Conservation (phyloP, 2,113 vertebrate genomes). For the Hucho hucho region DNA sequence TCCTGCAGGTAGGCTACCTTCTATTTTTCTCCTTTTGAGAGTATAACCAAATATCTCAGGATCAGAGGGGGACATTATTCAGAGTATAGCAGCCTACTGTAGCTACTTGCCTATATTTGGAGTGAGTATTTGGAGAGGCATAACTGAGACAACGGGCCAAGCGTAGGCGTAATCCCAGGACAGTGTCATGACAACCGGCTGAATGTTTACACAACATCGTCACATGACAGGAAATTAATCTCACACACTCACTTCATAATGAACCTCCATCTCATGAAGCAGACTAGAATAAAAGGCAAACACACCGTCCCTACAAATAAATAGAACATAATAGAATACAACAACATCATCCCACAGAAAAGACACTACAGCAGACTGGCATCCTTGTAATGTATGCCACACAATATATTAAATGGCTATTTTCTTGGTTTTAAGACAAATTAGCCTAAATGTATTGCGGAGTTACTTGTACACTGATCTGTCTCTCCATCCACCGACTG, state of each 20-base stretch:
- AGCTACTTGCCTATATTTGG: neutral
- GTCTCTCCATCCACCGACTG: no score
- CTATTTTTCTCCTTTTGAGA: no score
- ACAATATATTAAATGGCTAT: no score
- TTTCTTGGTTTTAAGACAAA: no score
- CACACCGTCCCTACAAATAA: no score
- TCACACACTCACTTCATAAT: conserved; percentile 28
- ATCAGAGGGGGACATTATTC: conserved; percentile 6
- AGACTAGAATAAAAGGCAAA: neutral
- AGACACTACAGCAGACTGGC: no score
- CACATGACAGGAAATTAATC: conserved; percentile 47
- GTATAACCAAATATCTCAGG: conserved; percentile 1
- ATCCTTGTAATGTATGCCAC: no score
- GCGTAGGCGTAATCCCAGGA: neutral
- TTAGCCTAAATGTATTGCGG: no score
- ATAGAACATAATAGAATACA: no score
- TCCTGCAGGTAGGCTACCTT: no score
- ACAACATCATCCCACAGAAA: no score
- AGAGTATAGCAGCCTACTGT: neutral
- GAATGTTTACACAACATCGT: conserved; percentile 13
- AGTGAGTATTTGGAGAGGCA: neutral
- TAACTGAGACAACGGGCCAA: neutral
- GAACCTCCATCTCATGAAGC: conserved; percentile 21
- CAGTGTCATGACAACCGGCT: neutral
- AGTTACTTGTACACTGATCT: no score